Evolutionary conservation across 2,113 vertebrate species (phyloP).

Genomic region (Rhizomys pruinosus): DNA sequence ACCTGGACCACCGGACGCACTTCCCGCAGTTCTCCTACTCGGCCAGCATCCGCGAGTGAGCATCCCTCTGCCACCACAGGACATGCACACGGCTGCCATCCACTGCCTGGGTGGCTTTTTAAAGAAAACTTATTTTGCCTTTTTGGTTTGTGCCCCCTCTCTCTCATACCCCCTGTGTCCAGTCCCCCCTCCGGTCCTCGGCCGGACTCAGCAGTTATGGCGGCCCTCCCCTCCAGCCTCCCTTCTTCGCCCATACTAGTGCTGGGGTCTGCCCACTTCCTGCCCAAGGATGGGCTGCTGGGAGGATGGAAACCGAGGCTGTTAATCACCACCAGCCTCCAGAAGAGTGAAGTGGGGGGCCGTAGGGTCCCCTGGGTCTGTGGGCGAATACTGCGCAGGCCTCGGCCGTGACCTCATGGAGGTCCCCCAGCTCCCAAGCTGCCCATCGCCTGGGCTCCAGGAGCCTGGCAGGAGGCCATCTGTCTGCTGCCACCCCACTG

Average conservation of each 20-base stretch:
- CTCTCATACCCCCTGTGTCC: background rate
- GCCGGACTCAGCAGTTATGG: background rate
- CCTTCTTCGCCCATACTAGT: constrained; percentile 6
- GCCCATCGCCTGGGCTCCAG: background rate
- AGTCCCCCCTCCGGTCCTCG: constrained; percentile 48
- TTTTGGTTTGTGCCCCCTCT: constrained; percentile 65
- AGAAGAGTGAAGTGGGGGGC: background rate
- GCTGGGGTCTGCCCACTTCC: background rate
- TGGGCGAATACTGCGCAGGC: accelerated
- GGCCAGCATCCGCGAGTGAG: constrained; percentile 94
- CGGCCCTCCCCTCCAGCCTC: background rate
- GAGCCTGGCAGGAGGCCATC: background rate
- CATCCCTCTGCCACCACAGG: background rate
- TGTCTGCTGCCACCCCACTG: background rate
- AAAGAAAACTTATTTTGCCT: constrained; percentile 49
- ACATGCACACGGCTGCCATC: background rate
- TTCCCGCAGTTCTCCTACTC: constrained; percentile 98
- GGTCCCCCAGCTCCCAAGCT: background rate
- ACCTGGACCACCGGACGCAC: constrained; percentile 92
- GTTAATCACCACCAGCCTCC: background rate
- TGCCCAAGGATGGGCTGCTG: background rate
- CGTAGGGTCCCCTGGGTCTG: background rate
- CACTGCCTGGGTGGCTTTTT: constrained; percentile 13
- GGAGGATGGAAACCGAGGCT: background rate
- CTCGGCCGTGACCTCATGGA: background rate